Evolutionary conservation across 2,888 invertebrate genomes (phyloP).

Genomic region (Metallyticus violacea): DNA sequence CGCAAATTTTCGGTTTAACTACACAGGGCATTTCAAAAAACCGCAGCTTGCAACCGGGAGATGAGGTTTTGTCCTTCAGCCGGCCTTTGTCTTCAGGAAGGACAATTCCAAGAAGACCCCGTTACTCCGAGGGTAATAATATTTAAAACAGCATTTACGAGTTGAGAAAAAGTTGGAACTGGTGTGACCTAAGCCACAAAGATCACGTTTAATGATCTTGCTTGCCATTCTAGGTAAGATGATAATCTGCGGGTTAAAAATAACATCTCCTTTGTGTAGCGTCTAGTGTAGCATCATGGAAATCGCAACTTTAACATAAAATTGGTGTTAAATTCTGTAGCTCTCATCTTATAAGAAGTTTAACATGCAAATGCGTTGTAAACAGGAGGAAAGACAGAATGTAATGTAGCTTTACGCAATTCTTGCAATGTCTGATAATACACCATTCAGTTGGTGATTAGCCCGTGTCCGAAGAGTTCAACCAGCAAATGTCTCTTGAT

Average conservation of each 20-base stretch:
- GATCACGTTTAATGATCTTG: neutral
- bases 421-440: too few relatives aligned
- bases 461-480: too few relatives aligned
- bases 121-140: neutral
- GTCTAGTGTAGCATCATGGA: too few relatives aligned
- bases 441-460: too few relatives aligned
- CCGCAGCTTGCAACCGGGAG: neutral
- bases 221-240: neutral
- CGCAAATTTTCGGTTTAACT: neutral
- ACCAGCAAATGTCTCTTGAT: too few relatives aligned
- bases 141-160: neutral
- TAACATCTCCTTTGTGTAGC: neutral
- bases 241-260: neutral
- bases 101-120: neutral
- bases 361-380: too few relatives aligned
- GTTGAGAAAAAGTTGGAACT: neutral
- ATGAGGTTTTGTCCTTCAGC: neutral
- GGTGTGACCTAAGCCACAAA: neutral
- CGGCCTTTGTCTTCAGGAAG: neutral
- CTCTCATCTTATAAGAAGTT: too few relatives aligned
- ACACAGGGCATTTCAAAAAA: neutral
- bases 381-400: too few relatives aligned
- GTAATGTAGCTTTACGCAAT: too few relatives aligned
- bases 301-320: too few relatives aligned
- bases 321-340: too few relatives aligned